These are phyloP conservation scores for Achatina immaculata DNA, from an alignment of 1,140 invertebrate species.

Conservation along the genomic window DNA sequence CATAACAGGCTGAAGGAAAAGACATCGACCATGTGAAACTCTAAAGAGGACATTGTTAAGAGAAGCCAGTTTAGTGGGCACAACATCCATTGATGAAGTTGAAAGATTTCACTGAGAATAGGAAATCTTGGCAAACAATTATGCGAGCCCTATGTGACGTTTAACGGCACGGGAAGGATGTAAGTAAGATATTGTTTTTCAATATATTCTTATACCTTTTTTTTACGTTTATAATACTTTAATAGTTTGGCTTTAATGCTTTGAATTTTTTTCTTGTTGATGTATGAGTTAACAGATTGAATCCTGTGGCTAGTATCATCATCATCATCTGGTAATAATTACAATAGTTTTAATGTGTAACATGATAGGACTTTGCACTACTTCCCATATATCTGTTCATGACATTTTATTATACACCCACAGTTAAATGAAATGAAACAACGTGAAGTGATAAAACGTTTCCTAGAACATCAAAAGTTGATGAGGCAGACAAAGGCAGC, in stretches of 20 bases:
- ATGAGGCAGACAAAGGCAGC: slow-evolving; percentile 67
- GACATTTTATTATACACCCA: slow-evolving; percentile 43
- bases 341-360: background rate
- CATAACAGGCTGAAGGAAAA: too few relatives aligned
- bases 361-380: background rate
- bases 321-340: background rate
- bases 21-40: too few relatives aligned
- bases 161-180: too few relatives aligned
- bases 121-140: too few relatives aligned
- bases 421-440: slow-evolving; percentile 58
- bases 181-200: too few relatives aligned
- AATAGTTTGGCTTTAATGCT: background rate
- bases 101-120: too few relatives aligned
- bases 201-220: too few relatives aligned
- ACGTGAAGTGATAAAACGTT: slow-evolving; percentile 63
- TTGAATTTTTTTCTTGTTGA: background rate
- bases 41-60: too few relatives aligned
- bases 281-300: background rate
- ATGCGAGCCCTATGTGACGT: too few relatives aligned
- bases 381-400: slow-evolving; percentile 27
- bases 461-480: slow-evolving; percentile 65
- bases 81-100: too few relatives aligned
- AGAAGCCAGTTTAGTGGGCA: too few relatives aligned
- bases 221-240: background rate
- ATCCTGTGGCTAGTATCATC: background rate